Evolutionary conservation across 2,113 vertebrate species (phyloP).

Genomic region (Agapornis roseicollis): DNA sequence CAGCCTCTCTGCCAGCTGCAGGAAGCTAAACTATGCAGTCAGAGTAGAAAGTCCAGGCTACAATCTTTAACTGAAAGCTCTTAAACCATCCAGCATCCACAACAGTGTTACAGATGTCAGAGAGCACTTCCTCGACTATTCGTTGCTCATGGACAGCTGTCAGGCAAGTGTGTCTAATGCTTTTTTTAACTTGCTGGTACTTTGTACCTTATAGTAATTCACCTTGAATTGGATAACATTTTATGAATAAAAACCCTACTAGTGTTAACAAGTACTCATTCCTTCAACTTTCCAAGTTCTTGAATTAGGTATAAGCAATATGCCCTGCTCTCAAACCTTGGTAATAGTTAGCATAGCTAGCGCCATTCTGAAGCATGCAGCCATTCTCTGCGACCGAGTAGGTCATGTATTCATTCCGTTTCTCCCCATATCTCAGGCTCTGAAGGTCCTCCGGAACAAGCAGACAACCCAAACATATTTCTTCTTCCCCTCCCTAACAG

Average conservation of each 20-base stretch:
- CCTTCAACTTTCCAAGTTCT: background rate
- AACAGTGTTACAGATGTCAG: background rate
- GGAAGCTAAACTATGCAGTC: background rate
- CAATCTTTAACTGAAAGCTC: background rate
- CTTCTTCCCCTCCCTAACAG: background rate
- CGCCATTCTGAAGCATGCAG: background rate
- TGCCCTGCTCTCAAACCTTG: background rate
- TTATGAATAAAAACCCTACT: background rate
- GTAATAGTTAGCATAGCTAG: background rate
- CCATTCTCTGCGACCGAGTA: background rate
- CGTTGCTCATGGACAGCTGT: background rate
- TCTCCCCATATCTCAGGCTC: background rate
- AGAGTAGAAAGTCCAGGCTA: background rate
- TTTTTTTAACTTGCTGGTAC: background rate
- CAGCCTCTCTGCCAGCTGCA: background rate
- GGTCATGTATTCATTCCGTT: rapidly evolving
- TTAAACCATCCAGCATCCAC: background rate
- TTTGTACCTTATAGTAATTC: background rate
- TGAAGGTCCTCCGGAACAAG: background rate
- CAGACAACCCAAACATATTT: background rate
- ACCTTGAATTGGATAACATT: background rate
- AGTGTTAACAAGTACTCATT: background rate
- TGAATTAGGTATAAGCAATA: background rate
- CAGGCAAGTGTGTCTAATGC: rapidly evolving
- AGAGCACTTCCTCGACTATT: too few species aligned